phyloP scores from a whole-genome alignment of 2,888 invertebrate genomes.

The Athripsodes cinereus region DNA sequence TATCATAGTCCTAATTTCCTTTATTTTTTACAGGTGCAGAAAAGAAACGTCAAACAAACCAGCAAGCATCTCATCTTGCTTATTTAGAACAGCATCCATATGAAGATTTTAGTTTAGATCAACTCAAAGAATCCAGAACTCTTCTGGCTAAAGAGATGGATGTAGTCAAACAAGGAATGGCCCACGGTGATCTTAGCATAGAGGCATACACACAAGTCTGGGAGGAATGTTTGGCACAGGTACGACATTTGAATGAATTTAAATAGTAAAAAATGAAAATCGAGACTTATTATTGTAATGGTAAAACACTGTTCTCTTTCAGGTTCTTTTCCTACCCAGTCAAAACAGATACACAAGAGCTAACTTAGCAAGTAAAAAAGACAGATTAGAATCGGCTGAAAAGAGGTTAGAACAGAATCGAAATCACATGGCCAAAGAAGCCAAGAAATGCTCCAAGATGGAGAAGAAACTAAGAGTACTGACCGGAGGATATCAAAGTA shows the following conservation, averaged over 20 bases:
- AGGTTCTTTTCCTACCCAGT: conserved; percentile 84
- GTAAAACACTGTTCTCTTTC: conserved; percentile 25
- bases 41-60: conserved; percentile 52
- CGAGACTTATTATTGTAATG: too few relatives aligned
- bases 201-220: conserved; percentile 94
- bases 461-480: conserved; percentile 95
- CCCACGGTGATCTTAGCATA: conserved; percentile 86
- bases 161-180: conserved; percentile 87
- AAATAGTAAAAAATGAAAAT: too few relatives aligned
- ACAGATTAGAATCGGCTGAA: conserved; percentile 88
- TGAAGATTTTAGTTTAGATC: conserved; percentile 61
- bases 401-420: conserved; percentile 89
- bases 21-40: conserved; percentile 31
- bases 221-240: conserved; percentile 94
- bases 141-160: conserved; percentile 79
- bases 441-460: conserved; percentile 93
- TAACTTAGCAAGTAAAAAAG: conserved; percentile 92
- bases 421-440: conserved; percentile 93
- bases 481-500: conserved; percentile 60
- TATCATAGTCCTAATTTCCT: too few relatives aligned
- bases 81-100: conserved; percentile 87
- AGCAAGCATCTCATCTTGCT: conserved; percentile 65
- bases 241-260: conserved; percentile 34
- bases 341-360: conserved; percentile 92
- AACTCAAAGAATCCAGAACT: conserved; percentile 58